A percentile compares a stretch with the other conserved stretches of the same genome.
Evolutionary conservation across 2,113 vertebrate genomes (phyloP).

Genomic region (Coreoperca whiteheadi): DNA sequence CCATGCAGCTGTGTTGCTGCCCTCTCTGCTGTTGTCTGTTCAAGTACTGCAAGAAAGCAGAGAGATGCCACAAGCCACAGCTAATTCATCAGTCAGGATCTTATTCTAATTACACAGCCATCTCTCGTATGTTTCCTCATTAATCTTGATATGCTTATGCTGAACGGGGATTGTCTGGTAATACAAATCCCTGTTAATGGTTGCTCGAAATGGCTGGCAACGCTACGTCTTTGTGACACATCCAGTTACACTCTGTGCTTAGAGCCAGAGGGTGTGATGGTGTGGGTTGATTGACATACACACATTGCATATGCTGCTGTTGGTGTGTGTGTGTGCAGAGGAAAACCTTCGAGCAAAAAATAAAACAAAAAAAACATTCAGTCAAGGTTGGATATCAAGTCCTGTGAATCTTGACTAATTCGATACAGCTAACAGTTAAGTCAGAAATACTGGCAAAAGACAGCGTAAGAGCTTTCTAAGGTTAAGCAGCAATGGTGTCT

Average conservation of each 20-base stretch:
- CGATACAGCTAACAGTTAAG: neutral
- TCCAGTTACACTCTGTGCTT: slow-evolving; percentile 1
- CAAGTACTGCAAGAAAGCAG: slow-evolving; percentile 32
- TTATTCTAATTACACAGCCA: slow-evolving; percentile 37
- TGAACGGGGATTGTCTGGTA: slow-evolving; percentile 4
- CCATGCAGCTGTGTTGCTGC: slow-evolving; percentile 13
- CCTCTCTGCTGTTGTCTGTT: slow-evolving; percentile 19
- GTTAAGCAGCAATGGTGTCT: neutral
- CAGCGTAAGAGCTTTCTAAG: neutral
- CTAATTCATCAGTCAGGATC: slow-evolving; percentile 57
- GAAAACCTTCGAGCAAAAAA: neutral
- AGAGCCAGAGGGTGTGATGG: neutral
- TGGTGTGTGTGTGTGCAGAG: neutral
- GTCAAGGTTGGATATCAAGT: neutral
- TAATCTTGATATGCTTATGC: slow-evolving; percentile 8
- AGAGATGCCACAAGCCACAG: neutral
- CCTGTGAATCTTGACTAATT: neutral
- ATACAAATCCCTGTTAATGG: slow-evolving; percentile 9
- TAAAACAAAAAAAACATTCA: neutral
- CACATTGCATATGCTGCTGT: neutral
- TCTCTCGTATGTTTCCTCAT: slow-evolving; percentile 17
- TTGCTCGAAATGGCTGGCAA: slow-evolving; percentile 12
- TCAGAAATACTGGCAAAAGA: neutral
- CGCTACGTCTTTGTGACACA: neutral
- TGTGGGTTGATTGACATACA: slow-evolving; percentile 12